Conservation (phyloP, 1,140 invertebrate species). For the Hydropsyche tenuis region DNA sequence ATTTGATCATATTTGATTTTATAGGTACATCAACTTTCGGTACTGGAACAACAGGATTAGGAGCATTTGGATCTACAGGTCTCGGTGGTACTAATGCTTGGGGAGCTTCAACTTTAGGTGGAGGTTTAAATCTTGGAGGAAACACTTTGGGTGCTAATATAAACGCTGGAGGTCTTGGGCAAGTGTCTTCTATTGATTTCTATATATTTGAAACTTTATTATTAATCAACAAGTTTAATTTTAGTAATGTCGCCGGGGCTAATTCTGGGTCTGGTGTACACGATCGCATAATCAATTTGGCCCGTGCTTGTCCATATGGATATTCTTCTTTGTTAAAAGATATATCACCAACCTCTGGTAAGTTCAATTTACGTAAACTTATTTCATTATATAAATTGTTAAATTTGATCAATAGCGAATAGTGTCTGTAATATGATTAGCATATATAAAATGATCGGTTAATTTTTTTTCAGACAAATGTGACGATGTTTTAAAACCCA, state of each 20-base stretch:
- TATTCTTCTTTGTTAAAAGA: constrained; percentile 79
- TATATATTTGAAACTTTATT: neutral
- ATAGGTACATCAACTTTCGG: constrained; percentile 24
- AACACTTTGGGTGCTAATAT: constrained; percentile 54
- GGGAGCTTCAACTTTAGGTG: constrained; percentile 14
- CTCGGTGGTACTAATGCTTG: constrained; percentile 52
- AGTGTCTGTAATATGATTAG: too few species aligned
- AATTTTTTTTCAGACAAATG: constrained; percentile 66
- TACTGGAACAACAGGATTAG: constrained; percentile 18
- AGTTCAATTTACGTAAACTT: too few species aligned
- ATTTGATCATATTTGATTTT: too few species aligned
- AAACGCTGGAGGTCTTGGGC: constrained; percentile 49
- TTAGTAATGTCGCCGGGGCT: constrained; percentile 6
- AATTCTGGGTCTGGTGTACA: constrained; percentile 59
- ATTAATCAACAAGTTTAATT: too few species aligned
- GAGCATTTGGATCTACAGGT: constrained; percentile 50
- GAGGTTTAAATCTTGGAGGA: constrained; percentile 19
- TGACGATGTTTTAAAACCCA: constrained; percentile 74
- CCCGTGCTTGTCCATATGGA: constrained; percentile 75
- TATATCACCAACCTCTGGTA: constrained; percentile 62
- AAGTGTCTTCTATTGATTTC: neutral
- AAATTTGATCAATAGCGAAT: too few species aligned
- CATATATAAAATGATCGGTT: too few species aligned
- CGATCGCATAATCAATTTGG: constrained; percentile 73
- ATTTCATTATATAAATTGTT: too few species aligned